Conservation (phyloP, 2,888 invertebrate species). For the Limnephilus marmoratus region DNA sequence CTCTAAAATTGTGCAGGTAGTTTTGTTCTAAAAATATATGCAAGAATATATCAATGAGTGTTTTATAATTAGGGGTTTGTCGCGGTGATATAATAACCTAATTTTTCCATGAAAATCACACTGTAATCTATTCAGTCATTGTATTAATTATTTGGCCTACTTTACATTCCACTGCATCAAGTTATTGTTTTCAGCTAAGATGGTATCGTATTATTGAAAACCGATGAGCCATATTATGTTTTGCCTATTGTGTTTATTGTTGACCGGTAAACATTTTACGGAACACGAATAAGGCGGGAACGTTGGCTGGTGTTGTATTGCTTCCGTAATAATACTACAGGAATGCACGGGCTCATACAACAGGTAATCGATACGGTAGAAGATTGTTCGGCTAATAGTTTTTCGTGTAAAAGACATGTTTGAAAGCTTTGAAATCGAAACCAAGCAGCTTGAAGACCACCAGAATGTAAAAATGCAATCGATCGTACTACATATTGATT, state of each 20-base stretch:
- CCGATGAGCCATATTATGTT: neutral
- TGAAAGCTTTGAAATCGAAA: neutral
- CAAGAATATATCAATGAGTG: too few species aligned
- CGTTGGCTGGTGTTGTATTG: neutral
- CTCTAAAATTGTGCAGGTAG: too few species aligned
- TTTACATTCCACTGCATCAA: neutral
- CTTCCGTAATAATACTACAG: neutral
- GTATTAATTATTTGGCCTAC: neutral
- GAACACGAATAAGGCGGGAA: neutral
- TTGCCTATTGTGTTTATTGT: neutral
- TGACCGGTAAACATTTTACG: neutral
- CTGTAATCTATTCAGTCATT: neutral
- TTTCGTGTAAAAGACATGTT: neutral
- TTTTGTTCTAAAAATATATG: too few species aligned
- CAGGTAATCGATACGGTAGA: neutral
- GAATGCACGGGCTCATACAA: neutral
- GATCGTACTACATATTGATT: neutral
- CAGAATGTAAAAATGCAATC: neutral
- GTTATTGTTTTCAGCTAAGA: neutral
- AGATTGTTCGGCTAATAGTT: neutral
- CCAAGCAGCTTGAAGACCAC: neutral
- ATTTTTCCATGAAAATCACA: neutral
- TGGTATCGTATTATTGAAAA: neutral
- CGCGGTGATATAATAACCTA: neutral
- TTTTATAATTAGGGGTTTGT: neutral